Base-by-base conservation (phyloP, 2,888 invertebrate genomes). In the Eubasilissa splendida region DNA sequence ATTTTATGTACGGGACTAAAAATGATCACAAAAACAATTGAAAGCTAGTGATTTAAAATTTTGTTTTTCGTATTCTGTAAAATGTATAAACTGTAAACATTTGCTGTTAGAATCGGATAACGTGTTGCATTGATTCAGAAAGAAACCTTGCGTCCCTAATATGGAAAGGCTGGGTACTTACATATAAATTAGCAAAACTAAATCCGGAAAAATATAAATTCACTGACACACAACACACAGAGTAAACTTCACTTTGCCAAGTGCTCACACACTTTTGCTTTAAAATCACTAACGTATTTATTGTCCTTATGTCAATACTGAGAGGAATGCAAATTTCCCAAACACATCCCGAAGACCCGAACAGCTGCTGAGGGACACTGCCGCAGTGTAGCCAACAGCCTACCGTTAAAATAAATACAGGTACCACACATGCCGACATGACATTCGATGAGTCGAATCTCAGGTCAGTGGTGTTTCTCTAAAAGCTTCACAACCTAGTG, bases 291-390 rank as follows among this genome's bases (percentile, higher is more conserved):
- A 53, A 50, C 58, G 77, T 68, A 42, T 63, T 68, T 70, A 65
- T 63, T 68, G 59, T n/a, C 52, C 75, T 71, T 60, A 80, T 56
- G 79, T 80, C 79, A 80, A 76, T 56, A 52, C 50, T 59, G 66
- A 58, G 66, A 68, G 63, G 33, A 54, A 65, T 66, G 70, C 33
- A 53, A 56, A 33, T 52, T 65, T 68, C 79, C 66, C 74, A 79
- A 76, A 80, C 79, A 80, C 50, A 50, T 59, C 66, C 42, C 66
- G 59, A 75, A 22, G 22, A 22, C 66, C 42, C 58, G 70, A 80
- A 80, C 79, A 80, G 79, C 79, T 80, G 79, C 79, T 80, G 76
- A 58, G 79, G 58, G 59, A 76, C 76, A 77, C 77, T 77, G 68
- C 52, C 10, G 58, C 58, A 58, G 68, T 14, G 52, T 4, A 22